These are phyloP conservation scores for Sigmodon hispidus DNA, from an alignment of 2,113 vertebrate species.

Conservation along the genomic window DNA sequence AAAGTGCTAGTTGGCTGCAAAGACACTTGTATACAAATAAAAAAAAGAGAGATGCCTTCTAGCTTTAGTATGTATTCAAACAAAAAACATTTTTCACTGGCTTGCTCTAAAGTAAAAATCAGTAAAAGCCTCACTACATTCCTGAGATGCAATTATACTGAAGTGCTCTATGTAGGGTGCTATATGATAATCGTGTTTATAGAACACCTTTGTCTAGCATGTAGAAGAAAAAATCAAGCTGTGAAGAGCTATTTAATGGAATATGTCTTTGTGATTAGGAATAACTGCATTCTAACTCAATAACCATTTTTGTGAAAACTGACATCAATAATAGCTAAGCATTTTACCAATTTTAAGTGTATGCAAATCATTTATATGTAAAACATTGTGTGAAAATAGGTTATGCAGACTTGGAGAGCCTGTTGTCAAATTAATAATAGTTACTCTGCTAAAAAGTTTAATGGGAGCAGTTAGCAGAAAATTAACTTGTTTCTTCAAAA, in stretches of 20 bases:
- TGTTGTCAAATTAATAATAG: constrained; percentile 29
- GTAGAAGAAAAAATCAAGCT: constrained; percentile 4
- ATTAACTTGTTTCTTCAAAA: constrained; percentile 31
- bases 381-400: background rate
- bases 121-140: background rate
- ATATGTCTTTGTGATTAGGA: constrained; percentile 29
- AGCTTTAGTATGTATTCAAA: constrained; percentile 27
- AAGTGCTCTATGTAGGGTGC: background rate
- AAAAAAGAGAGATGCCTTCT: background rate
- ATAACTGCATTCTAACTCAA: background rate
- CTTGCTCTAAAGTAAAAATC: constrained; percentile 26
- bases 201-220: constrained; percentile 5
- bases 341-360: background rate
- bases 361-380: background rate
- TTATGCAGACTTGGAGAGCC: background rate
- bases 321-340: constrained; percentile 12
- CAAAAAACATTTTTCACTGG: background rate
- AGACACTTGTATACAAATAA: background rate
- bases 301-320: constrained; percentile 16
- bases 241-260: background rate
- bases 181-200: constrained; percentile 39
- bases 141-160: constrained; percentile 44
- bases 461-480: background rate
- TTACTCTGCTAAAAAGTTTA: background rate
- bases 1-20: background rate